phyloP scores from a whole-genome alignment of 2,113 vertebrate species.

The Egretta garzetta region DNA sequence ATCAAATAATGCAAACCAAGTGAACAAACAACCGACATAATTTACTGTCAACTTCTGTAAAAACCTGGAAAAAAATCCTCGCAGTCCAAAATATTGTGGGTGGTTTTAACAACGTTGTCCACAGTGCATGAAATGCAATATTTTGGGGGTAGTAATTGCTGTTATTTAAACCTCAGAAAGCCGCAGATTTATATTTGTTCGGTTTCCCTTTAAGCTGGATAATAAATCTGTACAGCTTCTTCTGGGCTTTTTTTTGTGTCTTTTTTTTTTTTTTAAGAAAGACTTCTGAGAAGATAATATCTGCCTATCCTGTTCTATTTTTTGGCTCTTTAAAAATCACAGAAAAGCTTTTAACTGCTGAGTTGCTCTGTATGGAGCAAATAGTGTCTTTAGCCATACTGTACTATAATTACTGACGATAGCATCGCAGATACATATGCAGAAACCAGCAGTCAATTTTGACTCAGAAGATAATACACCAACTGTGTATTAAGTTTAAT shows the following conservation, averaged over 20 bases:
- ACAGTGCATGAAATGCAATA: conserved; percentile 45
- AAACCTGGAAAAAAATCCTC: conserved; percentile 32
- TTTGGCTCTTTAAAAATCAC: conserved; percentile 57
- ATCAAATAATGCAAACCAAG: conserved; percentile 46
- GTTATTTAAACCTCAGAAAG: conserved; percentile 65
- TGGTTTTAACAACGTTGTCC: conserved; percentile 50
- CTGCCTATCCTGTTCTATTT: conserved; percentile 56
- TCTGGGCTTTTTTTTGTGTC: not conserved
- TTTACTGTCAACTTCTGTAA: conserved; percentile 36
- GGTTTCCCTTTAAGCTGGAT: conserved; percentile 44
- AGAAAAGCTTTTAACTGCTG: conserved; percentile 48
- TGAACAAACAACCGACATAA: conserved; percentile 40
- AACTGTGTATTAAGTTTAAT: conserved; percentile 84
- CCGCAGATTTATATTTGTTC: conserved; percentile 53
- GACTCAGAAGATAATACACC: conserved; percentile 80
- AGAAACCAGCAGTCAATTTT: conserved; percentile 78
- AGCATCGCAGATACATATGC: conserved; percentile 62
- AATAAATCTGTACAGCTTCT: conserved; percentile 53
- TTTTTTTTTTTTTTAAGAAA: not conserved
- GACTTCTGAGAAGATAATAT: conserved; percentile 61
- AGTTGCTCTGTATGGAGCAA: conserved; percentile 61
- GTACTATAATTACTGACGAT: conserved; percentile 64
- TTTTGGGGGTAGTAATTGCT: conserved; percentile 60
- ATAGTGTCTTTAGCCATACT: conserved; percentile 70
- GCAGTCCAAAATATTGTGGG: conserved; percentile 29